Percentiles rank a stretch among this genome's conserved stretches.
Evolutionary conservation across 2,797 vertebrate genomes (phyloP).

Genomic region (Leptatherina wallacei): DNA sequence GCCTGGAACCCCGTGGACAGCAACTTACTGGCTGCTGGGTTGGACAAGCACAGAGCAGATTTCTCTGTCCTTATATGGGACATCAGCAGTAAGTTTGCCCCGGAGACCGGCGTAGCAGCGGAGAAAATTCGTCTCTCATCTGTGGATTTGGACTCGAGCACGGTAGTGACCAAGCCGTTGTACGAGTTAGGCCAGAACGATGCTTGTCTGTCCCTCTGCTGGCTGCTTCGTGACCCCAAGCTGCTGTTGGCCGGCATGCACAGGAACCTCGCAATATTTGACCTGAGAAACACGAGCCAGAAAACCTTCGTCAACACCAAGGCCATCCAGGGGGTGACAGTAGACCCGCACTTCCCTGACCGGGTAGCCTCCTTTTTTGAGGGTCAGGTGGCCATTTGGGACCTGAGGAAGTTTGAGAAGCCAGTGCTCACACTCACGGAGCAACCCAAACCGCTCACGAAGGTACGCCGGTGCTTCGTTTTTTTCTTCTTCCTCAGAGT

Average conservation of each 20-base stretch:
- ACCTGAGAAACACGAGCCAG: slow-evolving; percentile 96
- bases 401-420: slow-evolving; percentile 97
- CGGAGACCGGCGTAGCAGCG: slow-evolving; percentile 84
- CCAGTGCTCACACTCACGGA: slow-evolving; percentile 95
- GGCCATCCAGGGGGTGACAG: slow-evolving; percentile 96
- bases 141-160: slow-evolving; percentile 88
- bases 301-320: slow-evolving; percentile 99
- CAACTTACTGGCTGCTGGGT: slow-evolving; percentile 93
- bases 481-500: not conserved
- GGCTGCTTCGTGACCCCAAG: slow-evolving; percentile 96
- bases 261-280: slow-evolving; percentile 95
- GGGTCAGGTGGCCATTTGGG: slow-evolving; percentile 99
- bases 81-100: slow-evolving; percentile 93
- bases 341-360: slow-evolving; percentile 95
- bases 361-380: slow-evolving; percentile 97
- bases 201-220: slow-evolving; percentile 96
- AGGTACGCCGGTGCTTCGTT: slow-evolving; percentile 65
- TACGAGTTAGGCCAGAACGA: slow-evolving; percentile 98
- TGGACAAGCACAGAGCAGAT: slow-evolving; percentile 97
- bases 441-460: slow-evolving; percentile 95
- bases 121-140: slow-evolving; percentile 92
- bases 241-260: slow-evolving; percentile 97
- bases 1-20: slow-evolving; percentile 97
- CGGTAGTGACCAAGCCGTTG: slow-evolving; percentile 93
- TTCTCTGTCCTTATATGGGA: slow-evolving; percentile 98